phyloP scores from a whole-genome alignment of 2,797 vertebrate species.

The Pseudochirops corinnae region DNA sequence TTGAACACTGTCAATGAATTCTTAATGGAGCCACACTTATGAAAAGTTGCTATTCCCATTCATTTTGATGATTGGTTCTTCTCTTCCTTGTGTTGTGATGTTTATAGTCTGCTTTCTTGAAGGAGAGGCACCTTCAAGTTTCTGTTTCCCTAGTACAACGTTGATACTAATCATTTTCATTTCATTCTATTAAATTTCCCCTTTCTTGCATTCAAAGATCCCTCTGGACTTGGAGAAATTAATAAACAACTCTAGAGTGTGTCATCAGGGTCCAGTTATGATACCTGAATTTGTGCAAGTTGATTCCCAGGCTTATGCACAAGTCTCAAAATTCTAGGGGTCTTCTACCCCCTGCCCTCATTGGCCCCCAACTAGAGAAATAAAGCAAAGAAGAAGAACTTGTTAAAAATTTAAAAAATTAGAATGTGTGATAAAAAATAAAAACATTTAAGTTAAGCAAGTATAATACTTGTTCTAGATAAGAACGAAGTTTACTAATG shows the following conservation, averaged over 20 bases:
- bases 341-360: background rate
- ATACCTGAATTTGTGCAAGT: background rate
- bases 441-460: background rate
- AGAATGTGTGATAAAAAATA: background rate
- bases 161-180: background rate
- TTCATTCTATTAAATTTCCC: background rate
- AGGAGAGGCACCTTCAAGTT: background rate
- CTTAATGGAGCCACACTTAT: background rate
- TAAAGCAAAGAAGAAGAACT: background rate
- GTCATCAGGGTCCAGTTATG: background rate
- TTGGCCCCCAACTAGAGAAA: background rate
- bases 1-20: background rate
- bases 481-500: background rate
- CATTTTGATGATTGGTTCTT: background rate
- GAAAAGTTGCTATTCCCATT: background rate
- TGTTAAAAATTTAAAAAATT: background rate
- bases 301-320: background rate
- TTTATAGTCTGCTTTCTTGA: background rate
- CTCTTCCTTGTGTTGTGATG: background rate
- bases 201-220: background rate
- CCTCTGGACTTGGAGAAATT: background rate
- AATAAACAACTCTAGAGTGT: background rate
- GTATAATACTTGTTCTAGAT: background rate
- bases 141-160: background rate
- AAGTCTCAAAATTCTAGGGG: background rate